Evolutionary conservation across 1,140 invertebrate genomes (phyloP).

Genomic region (Meloidogyne floridensis): DNA sequence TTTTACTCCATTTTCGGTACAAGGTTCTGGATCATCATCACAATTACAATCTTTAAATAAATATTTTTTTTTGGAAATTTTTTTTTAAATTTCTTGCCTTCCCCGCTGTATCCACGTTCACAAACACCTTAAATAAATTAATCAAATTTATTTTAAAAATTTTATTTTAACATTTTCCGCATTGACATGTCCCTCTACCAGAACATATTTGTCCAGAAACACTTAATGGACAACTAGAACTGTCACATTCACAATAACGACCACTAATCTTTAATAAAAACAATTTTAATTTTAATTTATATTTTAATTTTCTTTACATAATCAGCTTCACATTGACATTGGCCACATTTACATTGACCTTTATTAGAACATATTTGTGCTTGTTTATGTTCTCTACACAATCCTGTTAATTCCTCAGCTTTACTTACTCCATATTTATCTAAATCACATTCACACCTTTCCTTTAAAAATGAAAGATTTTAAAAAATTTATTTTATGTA

Average conservation of each 20-base stretch:
- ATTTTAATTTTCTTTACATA: constrained; percentile 40
- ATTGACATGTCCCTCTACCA: constrained; percentile 57
- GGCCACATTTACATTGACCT: constrained; percentile 47
- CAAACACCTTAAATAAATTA: constrained; percentile 29
- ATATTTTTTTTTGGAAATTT: background rate
- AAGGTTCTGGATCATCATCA: constrained; percentile 45
- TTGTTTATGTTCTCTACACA: constrained; percentile 49
- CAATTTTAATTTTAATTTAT: background rate
- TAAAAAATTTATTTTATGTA: too few species aligned
- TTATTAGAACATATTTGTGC: constrained; percentile 39
- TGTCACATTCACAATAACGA: constrained; percentile 64
- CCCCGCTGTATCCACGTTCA: constrained; percentile 42
- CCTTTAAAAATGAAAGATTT: constrained; percentile 1
- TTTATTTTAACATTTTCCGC: constrained; percentile 56
- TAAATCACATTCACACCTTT: constrained; percentile 62
- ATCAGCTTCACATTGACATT: constrained; percentile 41
- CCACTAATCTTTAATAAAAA: constrained; percentile 45
- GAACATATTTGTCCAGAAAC: constrained; percentile 54
- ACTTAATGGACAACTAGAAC: constrained; percentile 47
- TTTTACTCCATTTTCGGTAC: constrained; percentile 58
- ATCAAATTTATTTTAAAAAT: background rate
- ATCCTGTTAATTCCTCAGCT: constrained; percentile 52
- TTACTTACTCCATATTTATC: constrained; percentile 53
- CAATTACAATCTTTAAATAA: constrained; percentile 54
- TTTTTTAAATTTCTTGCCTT: background rate